phyloP scores from a whole-genome alignment of 2,113 vertebrate species.

The Scartelaos histophorus region DNA sequence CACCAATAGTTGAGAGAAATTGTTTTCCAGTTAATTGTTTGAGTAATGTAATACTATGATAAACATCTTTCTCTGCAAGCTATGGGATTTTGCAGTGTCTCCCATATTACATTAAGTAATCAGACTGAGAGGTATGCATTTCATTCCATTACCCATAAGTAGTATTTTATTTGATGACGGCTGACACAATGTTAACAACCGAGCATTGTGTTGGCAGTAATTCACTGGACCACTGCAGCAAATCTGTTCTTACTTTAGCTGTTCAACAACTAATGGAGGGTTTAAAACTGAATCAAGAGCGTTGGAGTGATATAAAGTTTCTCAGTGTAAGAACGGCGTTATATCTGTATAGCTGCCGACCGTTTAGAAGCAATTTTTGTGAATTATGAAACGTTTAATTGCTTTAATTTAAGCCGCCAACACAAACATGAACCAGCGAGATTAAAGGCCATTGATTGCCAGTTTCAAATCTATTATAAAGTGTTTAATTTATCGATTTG shows the following conservation, averaged over 20 bases:
- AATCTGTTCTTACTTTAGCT: constrained; percentile 7
- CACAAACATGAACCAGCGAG: not conserved
- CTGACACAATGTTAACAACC: constrained; percentile 13
- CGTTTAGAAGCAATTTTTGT: not conserved
- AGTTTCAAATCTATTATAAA: constrained; percentile 8
- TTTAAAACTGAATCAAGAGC: constrained; percentile 30
- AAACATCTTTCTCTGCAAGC: constrained; percentile 16
- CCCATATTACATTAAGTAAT: constrained; percentile 16
- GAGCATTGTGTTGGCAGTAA: constrained; percentile 9
- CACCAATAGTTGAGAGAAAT: not conserved
- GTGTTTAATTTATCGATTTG: not conserved
- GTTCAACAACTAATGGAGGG: constrained; percentile 1
- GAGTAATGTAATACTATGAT: not conserved
- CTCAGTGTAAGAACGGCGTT: constrained; percentile 1
- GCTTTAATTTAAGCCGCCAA: not conserved
- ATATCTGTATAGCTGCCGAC: constrained; percentile 5
- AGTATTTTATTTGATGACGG: constrained; percentile 30
- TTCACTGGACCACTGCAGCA: not conserved
- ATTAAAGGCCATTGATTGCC: not conserved
- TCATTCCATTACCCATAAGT: constrained; percentile 5
- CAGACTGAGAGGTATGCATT: constrained; percentile 21
- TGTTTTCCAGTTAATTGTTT: not conserved
- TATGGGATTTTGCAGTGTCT: constrained; percentile 12
- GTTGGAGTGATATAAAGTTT: constrained; percentile 8
- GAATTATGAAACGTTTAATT: not conserved